Evolutionary conservation across 1,140 invertebrate species (phyloP), one percentile per base, ranked within the genome.

Genomic region (Drosophila mauritiana): DNA sequence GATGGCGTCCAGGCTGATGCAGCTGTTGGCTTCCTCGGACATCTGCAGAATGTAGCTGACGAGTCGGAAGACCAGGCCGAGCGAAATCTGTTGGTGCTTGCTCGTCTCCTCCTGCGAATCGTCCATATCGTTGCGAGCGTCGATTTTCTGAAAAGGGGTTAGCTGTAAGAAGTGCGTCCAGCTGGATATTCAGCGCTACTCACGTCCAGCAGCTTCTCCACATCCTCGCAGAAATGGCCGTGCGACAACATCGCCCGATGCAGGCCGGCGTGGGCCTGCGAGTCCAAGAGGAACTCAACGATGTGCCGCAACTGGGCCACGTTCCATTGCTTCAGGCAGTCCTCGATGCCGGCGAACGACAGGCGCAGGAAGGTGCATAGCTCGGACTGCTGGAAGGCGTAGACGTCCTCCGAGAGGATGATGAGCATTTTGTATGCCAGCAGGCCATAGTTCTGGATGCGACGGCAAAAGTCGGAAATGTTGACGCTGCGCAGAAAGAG

Each of bases 351-450:
- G 89, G 78, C 63, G 92, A 93, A 89, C 92, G 92, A 72, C 74
- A 92, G 62, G 92, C 94, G 11, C 92, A 92, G 46, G 89, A 74
- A 94, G 70, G 58, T 93, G 52, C 85, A 82, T 64, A 92, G 45
- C 22, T 92, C 91, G 0, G 75, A 81, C 55, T 78, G 73, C 48
- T 90, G 86, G 1, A 91, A 70, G 2, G 78, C 86, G 59, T 93
- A 93, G 53, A 93, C 93, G 40, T 93, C 88, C 37, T 93, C 92
- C 36, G 94, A 94, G 20, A 94, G 72, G 39, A 94, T 94, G 37
- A 95, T 93, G 11, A 94, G 78, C 76, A 95, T 91, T 75, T 94
- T 94, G 70, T 93, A 93, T 37, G 93, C 93, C 67, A 94, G 92
- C 27, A 94, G 90, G 61, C 93, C 91, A 53, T 78, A 90, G 42